These are phyloP conservation scores for Ochropleura leucogaster DNA, from an alignment of 2,888 invertebrate genomes.

Conservation along the genomic window DNA sequence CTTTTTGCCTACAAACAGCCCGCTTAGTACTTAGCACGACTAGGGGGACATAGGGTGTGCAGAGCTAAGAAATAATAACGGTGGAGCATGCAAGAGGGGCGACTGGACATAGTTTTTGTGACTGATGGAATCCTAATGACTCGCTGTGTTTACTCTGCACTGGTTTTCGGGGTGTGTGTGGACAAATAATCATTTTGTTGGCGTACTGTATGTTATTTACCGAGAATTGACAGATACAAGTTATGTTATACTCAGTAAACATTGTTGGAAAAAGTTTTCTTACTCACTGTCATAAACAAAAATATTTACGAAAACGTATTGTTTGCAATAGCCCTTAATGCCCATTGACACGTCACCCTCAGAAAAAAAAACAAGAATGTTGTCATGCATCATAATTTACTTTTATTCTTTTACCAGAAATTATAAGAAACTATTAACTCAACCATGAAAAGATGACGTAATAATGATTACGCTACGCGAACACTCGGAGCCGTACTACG, in stretches of 20 bases:
- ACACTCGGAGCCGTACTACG: constrained; percentile 54
- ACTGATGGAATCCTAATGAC: constrained; percentile 75
- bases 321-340: constrained; percentile 30
- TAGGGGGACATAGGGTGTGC: constrained; percentile 80
- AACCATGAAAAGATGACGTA: constrained; percentile 30
- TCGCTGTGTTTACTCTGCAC: constrained; percentile 56
- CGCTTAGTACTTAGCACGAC: constrained; percentile 83
- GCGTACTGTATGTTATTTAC: not conserved
- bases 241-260: not conserved
- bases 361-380: not conserved
- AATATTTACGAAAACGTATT: not conserved
- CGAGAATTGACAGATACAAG: not conserved
- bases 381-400: constrained; percentile 3
- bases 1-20: constrained; percentile 87
- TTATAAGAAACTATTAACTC: constrained; percentile 12
- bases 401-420: not conserved
- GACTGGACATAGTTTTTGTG: constrained; percentile 77
- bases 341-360: not conserved
- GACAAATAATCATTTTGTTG: constrained; percentile 10
- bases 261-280: not conserved
- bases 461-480: constrained; percentile 40
- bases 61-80: constrained; percentile 89
- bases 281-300: not conserved
- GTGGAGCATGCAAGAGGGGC: constrained; percentile 83
- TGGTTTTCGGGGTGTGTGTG: constrained; percentile 35